Evolutionary conservation across 2,888 invertebrate species (phyloP).

Genomic region (Scrobipalpa costella): DNA sequence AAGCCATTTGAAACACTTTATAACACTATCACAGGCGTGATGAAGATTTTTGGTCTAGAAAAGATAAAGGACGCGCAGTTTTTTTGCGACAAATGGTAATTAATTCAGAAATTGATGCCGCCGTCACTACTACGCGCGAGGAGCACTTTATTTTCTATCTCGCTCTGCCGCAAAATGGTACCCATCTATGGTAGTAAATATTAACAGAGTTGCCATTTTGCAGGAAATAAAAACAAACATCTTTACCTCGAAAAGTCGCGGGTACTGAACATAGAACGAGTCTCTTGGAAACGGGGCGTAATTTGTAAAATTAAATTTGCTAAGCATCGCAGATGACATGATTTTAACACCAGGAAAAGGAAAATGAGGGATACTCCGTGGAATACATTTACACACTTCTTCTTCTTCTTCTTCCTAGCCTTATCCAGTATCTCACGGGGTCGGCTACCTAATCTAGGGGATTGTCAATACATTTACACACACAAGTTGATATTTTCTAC

Average conservation of each 20-base stretch:
- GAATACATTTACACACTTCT: no score
- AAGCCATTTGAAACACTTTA: constrained; percentile 85
- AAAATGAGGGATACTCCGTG: background rate
- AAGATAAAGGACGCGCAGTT: constrained; percentile 81
- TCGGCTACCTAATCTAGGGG: no score
- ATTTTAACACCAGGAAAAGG: background rate
- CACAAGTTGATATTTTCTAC: background rate
- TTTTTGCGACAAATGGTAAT: constrained; percentile 81
- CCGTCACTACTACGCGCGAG: constrained; percentile 65
- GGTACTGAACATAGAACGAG: no score
- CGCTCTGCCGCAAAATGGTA: constrained; percentile 48
- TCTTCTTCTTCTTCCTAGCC: no score
- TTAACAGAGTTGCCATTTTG: background rate
- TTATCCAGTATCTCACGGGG: no score
- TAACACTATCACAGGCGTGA: constrained; percentile 62
- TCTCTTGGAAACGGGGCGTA: no score
- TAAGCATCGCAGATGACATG: no score
- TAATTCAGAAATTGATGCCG: constrained; percentile 82
- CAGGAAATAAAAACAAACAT: background rate
- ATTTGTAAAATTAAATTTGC: no score
- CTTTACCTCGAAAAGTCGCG: no score
- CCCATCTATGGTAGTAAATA: constrained; percentile 35
- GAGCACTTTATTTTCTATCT: constrained; percentile 65
- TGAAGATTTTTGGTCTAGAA: constrained; percentile 70
- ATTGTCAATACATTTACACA: no score